Conservation (phyloP, 2,113 vertebrate species). For the Sakesphorus luctuosus region DNA sequence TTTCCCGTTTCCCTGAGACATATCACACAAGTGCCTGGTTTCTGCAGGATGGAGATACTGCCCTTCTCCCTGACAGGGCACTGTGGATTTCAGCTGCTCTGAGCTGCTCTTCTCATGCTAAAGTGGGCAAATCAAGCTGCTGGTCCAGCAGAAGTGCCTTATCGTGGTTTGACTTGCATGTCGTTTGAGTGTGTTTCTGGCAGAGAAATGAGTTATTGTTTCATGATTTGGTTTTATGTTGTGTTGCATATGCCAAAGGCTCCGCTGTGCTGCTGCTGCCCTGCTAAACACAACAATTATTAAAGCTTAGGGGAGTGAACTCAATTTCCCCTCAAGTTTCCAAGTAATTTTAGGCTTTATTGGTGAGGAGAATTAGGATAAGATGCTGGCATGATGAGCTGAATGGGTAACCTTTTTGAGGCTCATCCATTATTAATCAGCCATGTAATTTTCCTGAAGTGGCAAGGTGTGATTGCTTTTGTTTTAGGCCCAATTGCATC, state of each 20-base stretch:
- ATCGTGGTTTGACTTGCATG: not conserved
- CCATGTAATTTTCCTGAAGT: not conserved
- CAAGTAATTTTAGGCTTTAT: not conserved
- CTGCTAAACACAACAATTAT: not conserved
- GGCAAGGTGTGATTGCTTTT: not conserved
- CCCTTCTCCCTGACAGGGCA: not conserved
- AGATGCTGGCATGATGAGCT: not conserved
- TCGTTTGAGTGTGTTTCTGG: not conserved
- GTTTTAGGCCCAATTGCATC: not conserved
- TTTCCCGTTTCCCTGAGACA: not conserved
- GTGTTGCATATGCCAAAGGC: not conserved
- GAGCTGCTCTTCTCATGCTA: not conserved
- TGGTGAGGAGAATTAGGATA: not conserved
- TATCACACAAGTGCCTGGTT: not conserved
- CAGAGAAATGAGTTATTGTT: not conserved
- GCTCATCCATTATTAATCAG: constrained; percentile 5
- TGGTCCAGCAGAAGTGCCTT: not conserved
- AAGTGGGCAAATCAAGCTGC: not conserved
- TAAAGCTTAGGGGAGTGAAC: not conserved
- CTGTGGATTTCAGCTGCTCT: not conserved
- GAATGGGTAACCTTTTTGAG: not conserved
- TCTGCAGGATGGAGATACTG: not conserved
- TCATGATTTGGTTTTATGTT: not conserved
- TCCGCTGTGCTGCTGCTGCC: not conserved
- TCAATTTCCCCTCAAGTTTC: not conserved